These are phyloP conservation scores for Drosophila tsacasi DNA, from an alignment of 1,140 invertebrate species.

Conservation along the genomic window DNA sequence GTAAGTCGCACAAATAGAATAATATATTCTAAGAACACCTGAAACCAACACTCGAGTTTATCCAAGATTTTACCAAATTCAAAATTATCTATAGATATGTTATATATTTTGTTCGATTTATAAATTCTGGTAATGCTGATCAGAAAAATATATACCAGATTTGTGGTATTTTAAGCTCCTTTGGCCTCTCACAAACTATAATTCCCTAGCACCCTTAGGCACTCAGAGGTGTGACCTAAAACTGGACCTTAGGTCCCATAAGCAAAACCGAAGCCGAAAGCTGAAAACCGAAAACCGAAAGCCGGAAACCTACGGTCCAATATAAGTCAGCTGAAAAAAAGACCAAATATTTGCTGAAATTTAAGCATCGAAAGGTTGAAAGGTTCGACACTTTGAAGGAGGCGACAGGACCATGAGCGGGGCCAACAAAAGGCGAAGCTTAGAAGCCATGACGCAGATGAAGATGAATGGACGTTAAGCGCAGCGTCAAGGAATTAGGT, in stretches of 20 bases:
- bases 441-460: slow-evolving; percentile 67
- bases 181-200: neutral
- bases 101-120: too few species aligned
- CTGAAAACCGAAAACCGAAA: neutral
- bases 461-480: slow-evolving; percentile 74
- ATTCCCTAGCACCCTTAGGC: neutral
- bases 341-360: slow-evolving; percentile 69
- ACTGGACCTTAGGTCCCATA: neutral
- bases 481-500: slow-evolving; percentile 74
- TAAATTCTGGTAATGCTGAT: too few species aligned
- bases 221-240: neutral
- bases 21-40: too few species aligned
- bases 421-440: slow-evolving; percentile 42
- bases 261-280: neutral
- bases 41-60: too few species aligned
- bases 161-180: too few species aligned
- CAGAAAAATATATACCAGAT: too few species aligned
- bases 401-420: neutral
- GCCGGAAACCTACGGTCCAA: neutral
- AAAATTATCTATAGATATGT: too few species aligned
- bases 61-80: too few species aligned
- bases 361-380: slow-evolving; percentile 76
- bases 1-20: too few species aligned
- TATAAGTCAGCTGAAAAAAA: neutral
- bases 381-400: slow-evolving; percentile 44